Base-by-base conservation (phyloP, 2,113 vertebrate species). In the Orthonyx spaldingii region DNA sequence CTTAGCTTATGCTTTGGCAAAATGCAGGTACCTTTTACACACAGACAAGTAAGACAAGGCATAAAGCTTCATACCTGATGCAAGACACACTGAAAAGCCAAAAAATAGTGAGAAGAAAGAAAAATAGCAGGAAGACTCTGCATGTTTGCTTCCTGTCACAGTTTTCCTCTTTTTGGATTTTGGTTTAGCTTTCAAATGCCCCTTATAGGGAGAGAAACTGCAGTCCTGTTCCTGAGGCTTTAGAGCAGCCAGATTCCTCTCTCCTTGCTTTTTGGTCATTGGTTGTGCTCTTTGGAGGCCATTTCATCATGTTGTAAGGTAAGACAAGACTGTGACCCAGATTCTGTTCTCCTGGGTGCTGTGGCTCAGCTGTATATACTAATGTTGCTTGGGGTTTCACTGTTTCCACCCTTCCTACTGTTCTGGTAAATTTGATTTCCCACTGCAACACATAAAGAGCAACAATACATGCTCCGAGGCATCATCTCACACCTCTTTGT, bases 301-400 rank as follows among this genome's bases (percentile, higher is more conserved):
- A 46, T 91, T 93, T 87, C 22, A 5, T 93, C 78, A 82, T 95
- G 91, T 87, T 93, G 80, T 84, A 97, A 94, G 96, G 93, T 76
- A 95, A 95, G 89, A 96, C 89, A 93, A 94, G 90, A 65, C 88
- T 95, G 87, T 94, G 94, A 90, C 96, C 97, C 96, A 96, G 94
- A 96, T 97, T 97, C 93, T 56, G n/a, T 81, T 95, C 96, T 95
- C 97, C 88, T 94, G 91, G 94, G 95, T 97, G 93, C 86, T 91
- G 78, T 93, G 93, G 90, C 93, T 97, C 89, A 95, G 94, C 84
- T 96, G 87, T 71, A 65, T 88, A 80, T 92, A 89, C 86, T 95
- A 97, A 88, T 91, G 91, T 88, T 90, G 86, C 94, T 97, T 94
- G 81, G 93, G 90, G 84, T 96, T 94, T 96, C 90, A 90, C 89